Evolutionary conservation across 1,140 invertebrate species (phyloP).

Genomic region (Diachasma alloeum): DNA sequence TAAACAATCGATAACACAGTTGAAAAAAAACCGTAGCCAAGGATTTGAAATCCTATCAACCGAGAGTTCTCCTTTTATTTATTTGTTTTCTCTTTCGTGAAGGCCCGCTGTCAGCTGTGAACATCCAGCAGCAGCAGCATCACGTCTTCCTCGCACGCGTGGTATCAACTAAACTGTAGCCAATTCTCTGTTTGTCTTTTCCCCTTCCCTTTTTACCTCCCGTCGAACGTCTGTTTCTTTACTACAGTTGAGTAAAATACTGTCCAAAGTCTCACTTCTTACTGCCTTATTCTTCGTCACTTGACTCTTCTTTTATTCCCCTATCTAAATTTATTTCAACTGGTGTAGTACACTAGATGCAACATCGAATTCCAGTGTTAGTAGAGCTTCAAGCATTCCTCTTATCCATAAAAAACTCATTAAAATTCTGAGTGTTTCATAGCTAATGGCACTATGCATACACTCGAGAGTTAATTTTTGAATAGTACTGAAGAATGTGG

Average conservation of each 20-base stretch:
- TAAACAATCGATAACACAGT: background rate
- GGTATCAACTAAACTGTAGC: conserved; percentile 11
- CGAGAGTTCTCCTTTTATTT: background rate
- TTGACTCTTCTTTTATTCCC: conserved; percentile 15
- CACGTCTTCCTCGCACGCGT: conserved; percentile 34
- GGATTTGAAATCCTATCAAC: background rate
- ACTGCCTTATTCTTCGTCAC: background rate
- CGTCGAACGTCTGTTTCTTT: background rate
- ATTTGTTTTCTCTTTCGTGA: background rate
- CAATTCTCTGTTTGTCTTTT: background rate
- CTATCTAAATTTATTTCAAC: background rate
- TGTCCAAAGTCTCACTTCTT: conserved; percentile 36
- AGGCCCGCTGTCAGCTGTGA: conserved; percentile 43
- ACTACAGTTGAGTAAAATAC: conserved; percentile 10
- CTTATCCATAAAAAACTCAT: too few relatives aligned
- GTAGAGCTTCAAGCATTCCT: too few relatives aligned
- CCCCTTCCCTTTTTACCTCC: background rate
- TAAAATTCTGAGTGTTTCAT: too few relatives aligned
- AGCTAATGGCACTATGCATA: too few relatives aligned
- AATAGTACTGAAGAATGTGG: background rate
- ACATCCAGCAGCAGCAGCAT: conserved; percentile 41
- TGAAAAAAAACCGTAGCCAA: background rate
- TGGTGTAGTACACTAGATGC: too few relatives aligned
- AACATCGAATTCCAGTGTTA: too few relatives aligned
- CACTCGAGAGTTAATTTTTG: too few relatives aligned